These are phyloP conservation scores for Scrobipalpa atriplicella DNA, from an alignment of 2,888 invertebrate genomes.

Conservation along the genomic window DNA sequence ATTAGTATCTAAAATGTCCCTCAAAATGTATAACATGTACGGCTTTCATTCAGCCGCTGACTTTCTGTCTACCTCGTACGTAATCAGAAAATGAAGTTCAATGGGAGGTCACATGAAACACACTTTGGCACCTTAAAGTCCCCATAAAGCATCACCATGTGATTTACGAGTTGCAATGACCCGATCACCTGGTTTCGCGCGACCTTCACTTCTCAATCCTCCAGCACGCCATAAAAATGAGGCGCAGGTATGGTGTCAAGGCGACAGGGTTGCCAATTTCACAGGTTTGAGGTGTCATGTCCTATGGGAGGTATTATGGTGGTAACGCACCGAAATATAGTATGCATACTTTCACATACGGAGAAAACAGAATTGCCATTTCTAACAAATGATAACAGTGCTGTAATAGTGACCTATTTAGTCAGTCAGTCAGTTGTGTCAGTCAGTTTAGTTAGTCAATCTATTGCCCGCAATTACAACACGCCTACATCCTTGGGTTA, in stretches of 20 bases:
- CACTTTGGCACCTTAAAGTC: background rate
- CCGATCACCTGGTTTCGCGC: conserved; percentile 15
- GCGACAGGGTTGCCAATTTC: background rate
- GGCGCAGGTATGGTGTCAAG: conserved; percentile 15
- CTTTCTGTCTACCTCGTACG: too few species aligned
- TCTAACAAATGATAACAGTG: too few species aligned
- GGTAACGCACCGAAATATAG: background rate
- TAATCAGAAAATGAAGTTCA: too few species aligned
- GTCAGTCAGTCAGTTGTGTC: too few species aligned
- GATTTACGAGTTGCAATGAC: conserved; percentile 24
- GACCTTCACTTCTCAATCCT: conserved; percentile 5
- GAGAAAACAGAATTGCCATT: too few species aligned
- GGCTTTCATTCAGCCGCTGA: too few species aligned
- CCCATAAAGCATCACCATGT: background rate
- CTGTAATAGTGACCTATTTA: too few species aligned
- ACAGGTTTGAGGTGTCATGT: background rate
- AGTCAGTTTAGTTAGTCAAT: too few species aligned
- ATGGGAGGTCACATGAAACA: background rate
- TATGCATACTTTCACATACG: background rate
- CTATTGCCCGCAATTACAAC: too few species aligned
- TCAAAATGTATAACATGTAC: too few species aligned
- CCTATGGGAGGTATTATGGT: background rate
- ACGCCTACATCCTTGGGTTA: too few species aligned
- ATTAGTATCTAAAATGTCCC: too few species aligned
- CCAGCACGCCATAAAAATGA: conserved; percentile 14